Conservation (phyloP, 2,888 invertebrate species). For the Heteromyza rotundicornis region DNA sequence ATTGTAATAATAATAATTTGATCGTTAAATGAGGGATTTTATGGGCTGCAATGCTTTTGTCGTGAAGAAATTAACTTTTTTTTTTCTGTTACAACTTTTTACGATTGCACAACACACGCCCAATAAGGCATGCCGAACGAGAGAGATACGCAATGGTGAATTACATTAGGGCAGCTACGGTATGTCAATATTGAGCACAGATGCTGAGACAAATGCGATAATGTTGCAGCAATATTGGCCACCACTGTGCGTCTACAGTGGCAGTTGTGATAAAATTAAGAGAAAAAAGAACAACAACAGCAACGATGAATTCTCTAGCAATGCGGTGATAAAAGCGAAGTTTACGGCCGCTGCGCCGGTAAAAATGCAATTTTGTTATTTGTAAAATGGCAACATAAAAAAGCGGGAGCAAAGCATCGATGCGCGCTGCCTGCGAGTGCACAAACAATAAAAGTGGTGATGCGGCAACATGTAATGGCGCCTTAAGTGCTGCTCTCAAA, state of each 20-base stretch:
- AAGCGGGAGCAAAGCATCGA: no score
- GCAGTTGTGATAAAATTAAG: slow-evolving; percentile 45
- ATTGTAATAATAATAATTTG: slow-evolving; percentile 46
- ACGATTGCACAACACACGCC: slow-evolving; percentile 44
- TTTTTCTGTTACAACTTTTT: slow-evolving; percentile 31
- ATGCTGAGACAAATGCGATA: background rate
- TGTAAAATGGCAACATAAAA: slow-evolving; percentile 13
- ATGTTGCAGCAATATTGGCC: slow-evolving; percentile 9
- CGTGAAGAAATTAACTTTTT: slow-evolving; percentile 46
- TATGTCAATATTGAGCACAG: no score
- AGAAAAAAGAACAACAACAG: slow-evolving; percentile 19
- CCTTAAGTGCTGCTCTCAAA: no score
- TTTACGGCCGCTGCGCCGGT: slow-evolving; percentile 17
- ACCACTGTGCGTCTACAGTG: slow-evolving; percentile 9
- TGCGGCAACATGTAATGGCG: background rate
- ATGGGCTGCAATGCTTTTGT: slow-evolving; percentile 39
- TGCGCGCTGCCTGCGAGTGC: no score
- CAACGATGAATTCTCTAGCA: slow-evolving; percentile 1
- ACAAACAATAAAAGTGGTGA: no score
- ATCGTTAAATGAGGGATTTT: slow-evolving; percentile 46
- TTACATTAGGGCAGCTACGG: no score
- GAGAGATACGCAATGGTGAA: no score
- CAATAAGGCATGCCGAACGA: background rate
- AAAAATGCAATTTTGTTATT: slow-evolving; percentile 20
- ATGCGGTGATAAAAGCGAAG: slow-evolving; percentile 15